These are phyloP conservation scores for Girardinus metallicus DNA, from an alignment of 2,797 vertebrate species.

Conservation along the genomic window DNA sequence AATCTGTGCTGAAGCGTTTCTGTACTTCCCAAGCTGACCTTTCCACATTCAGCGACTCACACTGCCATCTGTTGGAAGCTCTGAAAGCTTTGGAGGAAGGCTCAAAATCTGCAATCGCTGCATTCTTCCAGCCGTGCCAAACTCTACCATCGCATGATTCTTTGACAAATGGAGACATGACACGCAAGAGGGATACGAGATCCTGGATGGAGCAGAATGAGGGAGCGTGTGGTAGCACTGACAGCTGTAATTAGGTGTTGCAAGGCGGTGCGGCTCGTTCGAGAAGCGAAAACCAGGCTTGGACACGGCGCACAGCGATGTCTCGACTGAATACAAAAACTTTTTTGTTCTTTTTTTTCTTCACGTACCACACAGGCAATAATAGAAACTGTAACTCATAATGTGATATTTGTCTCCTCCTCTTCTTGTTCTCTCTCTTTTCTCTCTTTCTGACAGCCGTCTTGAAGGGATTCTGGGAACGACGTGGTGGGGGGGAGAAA, in stretches of 20 bases:
- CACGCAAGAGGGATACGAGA: constrained; percentile 40
- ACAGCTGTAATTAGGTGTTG: constrained; percentile 46
- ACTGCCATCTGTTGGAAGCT: constrained; percentile 79
- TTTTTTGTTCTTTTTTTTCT: constrained; percentile 23
- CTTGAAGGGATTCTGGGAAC: constrained; percentile 17
- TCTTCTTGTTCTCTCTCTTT: neutral
- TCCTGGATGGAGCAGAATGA: constrained; percentile 14
- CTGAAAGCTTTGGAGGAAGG: constrained; percentile 36
- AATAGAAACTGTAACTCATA: constrained; percentile 25
- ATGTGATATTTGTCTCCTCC: constrained; percentile 19
- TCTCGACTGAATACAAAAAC: constrained; percentile 11
- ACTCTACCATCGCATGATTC: constrained; percentile 40
- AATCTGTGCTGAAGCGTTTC: neutral
- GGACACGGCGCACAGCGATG: constrained; percentile 2
- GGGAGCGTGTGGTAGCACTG: constrained; percentile 24
- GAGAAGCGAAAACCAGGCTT: constrained; percentile 21
- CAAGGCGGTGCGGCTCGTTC: constrained; percentile 27
- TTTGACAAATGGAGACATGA: constrained; percentile 48
- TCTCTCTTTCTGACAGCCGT: constrained; percentile 22
- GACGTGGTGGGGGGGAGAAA: neutral
- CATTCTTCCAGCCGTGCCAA: constrained; percentile 38
- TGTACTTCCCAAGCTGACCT: constrained; percentile 20
- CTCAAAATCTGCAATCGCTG: constrained; percentile 32
- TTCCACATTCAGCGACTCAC: constrained; percentile 59
- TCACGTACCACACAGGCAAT: constrained; percentile 16